A percentile compares a stretch with the other conserved stretches of the same genome.
Conservation (phyloP, 2,113 vertebrate species). For the Turdus rufiventris region DNA sequence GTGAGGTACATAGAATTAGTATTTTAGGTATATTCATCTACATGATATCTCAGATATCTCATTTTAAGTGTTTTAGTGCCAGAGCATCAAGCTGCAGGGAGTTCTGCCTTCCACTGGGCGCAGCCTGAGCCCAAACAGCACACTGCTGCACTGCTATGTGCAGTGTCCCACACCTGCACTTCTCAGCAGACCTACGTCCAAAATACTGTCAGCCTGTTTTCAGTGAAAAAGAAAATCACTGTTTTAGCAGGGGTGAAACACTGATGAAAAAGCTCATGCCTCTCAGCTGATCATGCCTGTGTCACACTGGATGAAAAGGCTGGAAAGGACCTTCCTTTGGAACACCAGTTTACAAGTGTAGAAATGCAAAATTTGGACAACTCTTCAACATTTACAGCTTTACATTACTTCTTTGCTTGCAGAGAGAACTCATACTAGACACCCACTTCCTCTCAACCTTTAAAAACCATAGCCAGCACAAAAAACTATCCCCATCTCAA, state of each 20-base stretch:
- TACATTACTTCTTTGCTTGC: not conserved
- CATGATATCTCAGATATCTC: fast-evolving
- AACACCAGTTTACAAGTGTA: not conserved
- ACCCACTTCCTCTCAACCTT: not conserved
- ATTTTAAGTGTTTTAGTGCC: not conserved
- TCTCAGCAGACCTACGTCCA: not conserved
- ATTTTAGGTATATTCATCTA: not conserved
- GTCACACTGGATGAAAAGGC: not conserved
- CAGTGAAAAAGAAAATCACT: not conserved
- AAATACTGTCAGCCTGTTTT: not conserved
- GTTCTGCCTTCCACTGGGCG: fast-evolving
- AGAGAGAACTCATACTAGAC: not conserved
- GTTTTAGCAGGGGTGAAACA: not conserved
- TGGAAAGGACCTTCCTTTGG: not conserved
- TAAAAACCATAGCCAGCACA: not conserved
- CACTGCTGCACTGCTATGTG: no score
- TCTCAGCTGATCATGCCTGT: not conserved
- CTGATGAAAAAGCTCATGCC: fast-evolving
- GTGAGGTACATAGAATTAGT: not conserved
- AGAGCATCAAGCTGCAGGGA: not conserved
- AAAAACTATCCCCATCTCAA: not conserved
- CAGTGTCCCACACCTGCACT: not conserved
- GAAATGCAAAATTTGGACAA: not conserved
- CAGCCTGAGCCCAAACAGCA: fast-evolving
- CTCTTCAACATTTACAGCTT: not conserved